These are phyloP conservation scores for Netelia melanura DNA, from an alignment of 2,888 invertebrate species.

Conservation along the genomic window DNA sequence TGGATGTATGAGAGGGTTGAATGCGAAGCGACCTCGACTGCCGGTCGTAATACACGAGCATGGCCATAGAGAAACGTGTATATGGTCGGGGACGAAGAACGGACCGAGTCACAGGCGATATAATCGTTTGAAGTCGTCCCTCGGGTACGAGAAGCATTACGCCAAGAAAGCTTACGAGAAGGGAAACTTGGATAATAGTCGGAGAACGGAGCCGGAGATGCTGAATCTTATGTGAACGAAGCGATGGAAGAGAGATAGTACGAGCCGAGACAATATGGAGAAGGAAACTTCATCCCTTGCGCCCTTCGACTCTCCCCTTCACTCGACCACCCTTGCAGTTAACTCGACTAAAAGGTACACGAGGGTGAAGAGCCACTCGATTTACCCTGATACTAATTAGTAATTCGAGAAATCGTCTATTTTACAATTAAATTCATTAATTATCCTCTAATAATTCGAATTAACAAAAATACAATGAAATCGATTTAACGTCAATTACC, in stretches of 20 bases:
- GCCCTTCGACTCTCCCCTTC: too few species aligned
- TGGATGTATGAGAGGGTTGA: slow-evolving; percentile 21
- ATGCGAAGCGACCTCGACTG: slow-evolving; percentile 27
- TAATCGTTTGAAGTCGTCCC: slow-evolving; percentile 60
- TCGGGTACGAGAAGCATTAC: slow-evolving; percentile 41
- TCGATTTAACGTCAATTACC: too few species aligned
- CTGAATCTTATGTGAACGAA: slow-evolving; percentile 33
- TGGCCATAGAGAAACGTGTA: slow-evolving; percentile 13
- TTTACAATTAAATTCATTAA: too few species aligned
- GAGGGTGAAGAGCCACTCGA: neutral
- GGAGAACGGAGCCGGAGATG: slow-evolving; percentile 1
- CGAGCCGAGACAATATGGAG: slow-evolving; percentile 12
- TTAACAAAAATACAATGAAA: too few species aligned
- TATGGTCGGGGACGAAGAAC: slow-evolving; percentile 20
- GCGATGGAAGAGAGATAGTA: neutral
- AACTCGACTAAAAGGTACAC: neutral
- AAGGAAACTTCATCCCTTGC: slow-evolving; percentile 3
- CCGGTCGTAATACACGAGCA: neutral
- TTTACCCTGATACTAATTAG: neutral
- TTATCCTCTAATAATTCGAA: too few species aligned
- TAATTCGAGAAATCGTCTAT: neutral
- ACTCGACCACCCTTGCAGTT: neutral
- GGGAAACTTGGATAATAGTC: slow-evolving; percentile 56
- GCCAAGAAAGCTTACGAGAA: slow-evolving; percentile 20
- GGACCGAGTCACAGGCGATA: slow-evolving; percentile 45